phyloP scores from a whole-genome alignment of 2,113 vertebrate species.

The Ophiodon elongatus region DNA sequence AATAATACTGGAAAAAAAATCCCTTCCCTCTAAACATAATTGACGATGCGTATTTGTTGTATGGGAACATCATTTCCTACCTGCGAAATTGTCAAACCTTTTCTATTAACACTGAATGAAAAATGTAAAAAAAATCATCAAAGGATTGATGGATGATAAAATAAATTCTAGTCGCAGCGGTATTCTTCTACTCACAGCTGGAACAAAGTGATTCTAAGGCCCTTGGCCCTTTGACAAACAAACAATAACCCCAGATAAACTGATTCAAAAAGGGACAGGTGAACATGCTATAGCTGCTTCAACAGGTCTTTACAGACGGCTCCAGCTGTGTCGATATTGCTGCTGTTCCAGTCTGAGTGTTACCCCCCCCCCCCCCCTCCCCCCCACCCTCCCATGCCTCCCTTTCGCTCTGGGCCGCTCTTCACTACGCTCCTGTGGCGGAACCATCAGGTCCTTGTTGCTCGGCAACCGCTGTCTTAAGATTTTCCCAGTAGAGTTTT shows the following conservation, averaged over 20 bases:
- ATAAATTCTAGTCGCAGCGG: not conserved
- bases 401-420: conserved; percentile 55
- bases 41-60: not conserved
- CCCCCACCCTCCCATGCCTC: conserved; percentile 18
- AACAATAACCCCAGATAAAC: conserved; percentile 32
- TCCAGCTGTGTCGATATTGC: conserved; percentile 61
- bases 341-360: conserved; percentile 58
- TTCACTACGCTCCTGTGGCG: conserved; percentile 76
- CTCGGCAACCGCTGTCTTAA: conserved; percentile 85
- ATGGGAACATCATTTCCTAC: too few species aligned
- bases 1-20: not conserved
- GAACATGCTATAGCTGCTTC: conserved; percentile 50
- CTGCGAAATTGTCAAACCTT: not conserved
- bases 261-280: conserved; percentile 53
- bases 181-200: not conserved
- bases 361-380: conserved; percentile 37
- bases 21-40: not conserved
- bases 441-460: conserved; percentile 84
- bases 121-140: not conserved
- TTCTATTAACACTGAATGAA: not conserved
- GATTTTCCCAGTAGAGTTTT: conserved; percentile 84
- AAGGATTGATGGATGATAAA: not conserved
- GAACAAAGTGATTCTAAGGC: conserved; percentile 26
- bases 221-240: conserved; percentile 34
- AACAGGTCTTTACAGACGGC: conserved; percentile 53